Percentiles rank a stretch among this genome's conserved stretches.
Evolutionary conservation across 2,888 invertebrate species (phyloP).

Genomic region (Melipona beecheii): DNA sequence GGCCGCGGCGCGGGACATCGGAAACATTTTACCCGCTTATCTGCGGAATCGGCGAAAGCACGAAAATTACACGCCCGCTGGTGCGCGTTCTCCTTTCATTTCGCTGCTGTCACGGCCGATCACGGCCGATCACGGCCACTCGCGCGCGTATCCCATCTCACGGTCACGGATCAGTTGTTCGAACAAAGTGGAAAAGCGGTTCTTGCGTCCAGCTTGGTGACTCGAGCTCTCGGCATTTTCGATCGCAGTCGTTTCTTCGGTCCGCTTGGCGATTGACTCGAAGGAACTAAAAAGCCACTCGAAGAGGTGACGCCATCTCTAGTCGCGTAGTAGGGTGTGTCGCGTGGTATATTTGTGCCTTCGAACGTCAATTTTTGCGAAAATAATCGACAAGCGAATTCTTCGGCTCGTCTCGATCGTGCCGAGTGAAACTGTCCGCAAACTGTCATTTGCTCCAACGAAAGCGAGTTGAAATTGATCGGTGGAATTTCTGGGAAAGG

Average conservation of each 20-base stretch:
- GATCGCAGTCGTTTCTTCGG: too few species aligned
- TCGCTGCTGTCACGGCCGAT: conserved; percentile 47
- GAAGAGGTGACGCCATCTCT: too few species aligned
- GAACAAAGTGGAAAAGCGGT: neutral
- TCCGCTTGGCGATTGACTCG: too few species aligned
- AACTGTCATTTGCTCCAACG: neutral
- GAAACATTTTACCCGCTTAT: conserved; percentile 56
- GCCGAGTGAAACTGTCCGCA: too few species aligned
- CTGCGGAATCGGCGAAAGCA: conserved; percentile 56
- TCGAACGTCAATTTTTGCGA: too few species aligned
- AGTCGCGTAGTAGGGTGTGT: too few species aligned
- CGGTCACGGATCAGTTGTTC: conserved; percentile 16
- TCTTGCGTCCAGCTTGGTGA: neutral
- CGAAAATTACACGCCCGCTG: conserved; percentile 51
- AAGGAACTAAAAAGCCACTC: too few species aligned
- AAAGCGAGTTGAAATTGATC: neutral
- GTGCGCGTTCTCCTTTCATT: conserved; percentile 17
- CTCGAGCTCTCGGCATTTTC: neutral
- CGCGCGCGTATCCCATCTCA: neutral
- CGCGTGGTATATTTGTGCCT: too few species aligned
- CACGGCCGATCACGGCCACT: conserved; percentile 36
- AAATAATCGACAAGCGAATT: too few species aligned
- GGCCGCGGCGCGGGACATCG: conserved; percentile 51
- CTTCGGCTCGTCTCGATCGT: too few species aligned
- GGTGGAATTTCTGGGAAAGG: too few species aligned